Percentiles rank a stretch among this genome's conserved stretches.
Conservation (phyloP, 2,888 invertebrate genomes). For the Tenthredo notha region DNA sequence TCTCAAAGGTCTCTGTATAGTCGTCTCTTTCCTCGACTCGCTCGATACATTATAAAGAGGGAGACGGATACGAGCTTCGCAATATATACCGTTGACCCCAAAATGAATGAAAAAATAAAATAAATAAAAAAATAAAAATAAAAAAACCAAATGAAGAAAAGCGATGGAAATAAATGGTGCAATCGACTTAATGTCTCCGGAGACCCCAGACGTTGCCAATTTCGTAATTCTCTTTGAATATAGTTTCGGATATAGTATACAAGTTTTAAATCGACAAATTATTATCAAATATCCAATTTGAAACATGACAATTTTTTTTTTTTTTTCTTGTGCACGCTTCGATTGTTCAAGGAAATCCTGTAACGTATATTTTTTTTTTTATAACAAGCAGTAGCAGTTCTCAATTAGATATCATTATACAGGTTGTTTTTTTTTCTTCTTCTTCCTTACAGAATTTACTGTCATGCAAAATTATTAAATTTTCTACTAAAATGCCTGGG, state of each 20-base stretch:
- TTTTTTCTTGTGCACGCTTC: background rate
- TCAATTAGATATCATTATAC: background rate
- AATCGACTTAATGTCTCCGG: background rate
- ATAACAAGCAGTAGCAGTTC: background rate
- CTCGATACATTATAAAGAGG: background rate
- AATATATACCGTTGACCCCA: background rate
- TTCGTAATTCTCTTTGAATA: background rate
- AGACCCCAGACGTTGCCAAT: background rate
- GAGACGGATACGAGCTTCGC: conserved; percentile 10
- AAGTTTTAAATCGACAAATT: background rate
- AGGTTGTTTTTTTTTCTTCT: too few species aligned
- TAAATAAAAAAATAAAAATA: background rate
- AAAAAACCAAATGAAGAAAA: conserved; percentile 51
- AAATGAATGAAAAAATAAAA: background rate
- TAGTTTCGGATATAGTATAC: background rate
- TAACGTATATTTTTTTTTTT: background rate
- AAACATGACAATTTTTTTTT: background rate
- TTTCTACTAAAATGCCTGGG: background rate
- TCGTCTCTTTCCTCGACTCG: background rate
- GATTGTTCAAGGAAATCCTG: background rate
- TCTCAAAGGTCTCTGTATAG: background rate
- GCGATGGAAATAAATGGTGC: conserved; percentile 13
- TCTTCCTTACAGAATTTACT: background rate
- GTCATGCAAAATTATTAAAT: background rate
- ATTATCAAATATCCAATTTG: background rate